These are phyloP conservation scores for Sitta europaea DNA, from an alignment of 2,113 vertebrate species.

Conservation along the genomic window DNA sequence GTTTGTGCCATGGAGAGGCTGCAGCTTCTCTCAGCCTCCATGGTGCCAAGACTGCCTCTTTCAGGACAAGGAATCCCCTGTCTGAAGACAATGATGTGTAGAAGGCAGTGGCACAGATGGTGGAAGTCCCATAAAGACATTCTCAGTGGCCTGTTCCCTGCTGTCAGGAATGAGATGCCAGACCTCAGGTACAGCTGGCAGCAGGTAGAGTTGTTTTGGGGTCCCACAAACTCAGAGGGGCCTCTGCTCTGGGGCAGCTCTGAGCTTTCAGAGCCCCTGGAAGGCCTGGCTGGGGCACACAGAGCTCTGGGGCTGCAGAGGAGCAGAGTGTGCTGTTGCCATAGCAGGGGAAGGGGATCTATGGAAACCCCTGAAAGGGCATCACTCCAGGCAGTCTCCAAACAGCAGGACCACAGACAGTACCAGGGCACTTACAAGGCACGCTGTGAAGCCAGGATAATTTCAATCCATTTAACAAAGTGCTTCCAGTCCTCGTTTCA, in stretches of 20 bases:
- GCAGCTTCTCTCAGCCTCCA: background rate
- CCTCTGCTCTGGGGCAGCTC: background rate
- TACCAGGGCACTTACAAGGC: conserved; percentile 12
- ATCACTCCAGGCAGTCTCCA: background rate
- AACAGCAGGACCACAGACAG: background rate
- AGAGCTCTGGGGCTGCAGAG: background rate
- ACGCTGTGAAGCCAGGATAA: background rate
- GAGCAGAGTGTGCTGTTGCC: conserved; percentile 25
- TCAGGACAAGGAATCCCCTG: background rate
- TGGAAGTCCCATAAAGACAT: background rate
- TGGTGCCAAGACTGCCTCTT: background rate
- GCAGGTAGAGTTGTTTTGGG: background rate
- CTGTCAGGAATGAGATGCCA: background rate
- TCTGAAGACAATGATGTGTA: accelerated
- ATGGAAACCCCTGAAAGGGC: conserved; percentile 56
- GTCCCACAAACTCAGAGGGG: background rate
- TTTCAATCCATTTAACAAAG: conserved; percentile 66
- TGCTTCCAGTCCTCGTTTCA: conserved; percentile 13
- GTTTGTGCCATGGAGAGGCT: background rate
- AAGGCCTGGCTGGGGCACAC: background rate
- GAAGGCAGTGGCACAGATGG: background rate
- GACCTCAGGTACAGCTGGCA: background rate
- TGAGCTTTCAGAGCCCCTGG: background rate
- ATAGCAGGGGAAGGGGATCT: conserved; percentile 31
- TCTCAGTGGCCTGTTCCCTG: accelerated